These are phyloP conservation scores for Volucella zonaria DNA, from an alignment of 2,888 invertebrate species.

Conservation along the genomic window DNA sequence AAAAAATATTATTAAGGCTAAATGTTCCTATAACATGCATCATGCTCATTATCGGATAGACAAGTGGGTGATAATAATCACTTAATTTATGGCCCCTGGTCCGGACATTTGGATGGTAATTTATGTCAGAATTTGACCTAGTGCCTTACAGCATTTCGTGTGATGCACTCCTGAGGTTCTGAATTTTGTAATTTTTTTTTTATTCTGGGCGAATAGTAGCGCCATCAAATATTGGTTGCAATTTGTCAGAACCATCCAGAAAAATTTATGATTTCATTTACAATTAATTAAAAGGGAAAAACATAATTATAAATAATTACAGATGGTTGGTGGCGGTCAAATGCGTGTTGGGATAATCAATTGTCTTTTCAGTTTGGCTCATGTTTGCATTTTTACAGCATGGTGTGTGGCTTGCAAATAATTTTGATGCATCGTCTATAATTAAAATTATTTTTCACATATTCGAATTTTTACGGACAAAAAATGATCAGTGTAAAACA, in stretches of 20 bases:
- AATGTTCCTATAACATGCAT: slow-evolving; percentile 11
- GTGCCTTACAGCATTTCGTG: slow-evolving; percentile 38
- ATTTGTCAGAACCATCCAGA: slow-evolving; percentile 42
- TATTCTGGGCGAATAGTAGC: slow-evolving; percentile 15
- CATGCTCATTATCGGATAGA: slow-evolving; percentile 65
- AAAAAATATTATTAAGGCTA: background rate
- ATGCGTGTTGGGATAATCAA: slow-evolving; percentile 33
- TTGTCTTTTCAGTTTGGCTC: slow-evolving; percentile 29
- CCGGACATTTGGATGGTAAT: slow-evolving; percentile 53
- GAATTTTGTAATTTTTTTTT: slow-evolving; percentile 21
- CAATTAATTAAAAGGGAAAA: slow-evolving; percentile 54
- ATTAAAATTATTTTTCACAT: too few relatives aligned
- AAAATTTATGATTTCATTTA: slow-evolving; percentile 62
- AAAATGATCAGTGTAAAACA: too few relatives aligned
- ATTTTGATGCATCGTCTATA: too few relatives aligned
- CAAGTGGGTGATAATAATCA: slow-evolving; percentile 66
- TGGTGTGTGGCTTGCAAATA: too few relatives aligned
- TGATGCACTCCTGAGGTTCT: slow-evolving; percentile 41
- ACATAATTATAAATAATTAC: slow-evolving; percentile 36
- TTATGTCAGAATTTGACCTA: slow-evolving; percentile 57
- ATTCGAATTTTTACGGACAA: too few relatives aligned
- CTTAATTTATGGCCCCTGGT: slow-evolving; percentile 56
- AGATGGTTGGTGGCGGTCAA: slow-evolving; percentile 36
- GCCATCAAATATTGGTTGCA: slow-evolving; percentile 41
- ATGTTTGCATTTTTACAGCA: too few relatives aligned